Base-by-base conservation (phyloP, 2,888 invertebrate genomes). In the Drosophila crucigera region DNA sequence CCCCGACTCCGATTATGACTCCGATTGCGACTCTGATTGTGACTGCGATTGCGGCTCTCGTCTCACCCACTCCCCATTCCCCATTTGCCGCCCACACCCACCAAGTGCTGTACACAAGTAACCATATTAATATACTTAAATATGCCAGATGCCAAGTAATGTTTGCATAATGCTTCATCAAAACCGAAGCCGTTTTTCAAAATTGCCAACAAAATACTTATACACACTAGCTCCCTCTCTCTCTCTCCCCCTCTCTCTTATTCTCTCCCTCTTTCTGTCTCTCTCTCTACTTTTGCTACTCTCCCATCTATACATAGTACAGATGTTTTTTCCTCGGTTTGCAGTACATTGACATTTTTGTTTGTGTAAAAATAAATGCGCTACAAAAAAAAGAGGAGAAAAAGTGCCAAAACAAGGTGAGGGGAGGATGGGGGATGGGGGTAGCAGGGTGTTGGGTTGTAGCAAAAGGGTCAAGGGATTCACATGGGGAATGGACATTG, bases 261-360 rank as follows among this genome's bases (percentile, higher is more conserved):
- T 4, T 14, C 10, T 31, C 22, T n/a, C 2, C 16, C 37, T 60
- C 1, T 31, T 0, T 43, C 10, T 19, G 6, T 6, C 2, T 7
- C 14, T 7, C 14, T 9, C 2, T 47, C 7, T 16, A 31, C 22
- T 16, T 9, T 25, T 16, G 47, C 9, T 16, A 16, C 47, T 47
- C 47, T 25, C 11, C n/a, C 41, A 33, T 22, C 5, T 22, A 41
- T 41, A 22, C 9, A 30, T 56, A 39, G 30, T 30, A 41, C n/a
- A 39, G n/a, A 39, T 33, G 22, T 22, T 47, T 5, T 25, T 58
- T 16, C 43, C 14, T 59, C 41, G 22, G 19, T 25, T 9, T 19
- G 50, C 53, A 60, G 78, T 80, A 55, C 81, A 79, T 80, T 80
- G 78, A 80, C 78, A 80, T 79, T 79, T 76, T 69, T 64, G 68